Evolutionary conservation across 2,113 vertebrate species (phyloP).

Genomic region (Passer domesticus): DNA sequence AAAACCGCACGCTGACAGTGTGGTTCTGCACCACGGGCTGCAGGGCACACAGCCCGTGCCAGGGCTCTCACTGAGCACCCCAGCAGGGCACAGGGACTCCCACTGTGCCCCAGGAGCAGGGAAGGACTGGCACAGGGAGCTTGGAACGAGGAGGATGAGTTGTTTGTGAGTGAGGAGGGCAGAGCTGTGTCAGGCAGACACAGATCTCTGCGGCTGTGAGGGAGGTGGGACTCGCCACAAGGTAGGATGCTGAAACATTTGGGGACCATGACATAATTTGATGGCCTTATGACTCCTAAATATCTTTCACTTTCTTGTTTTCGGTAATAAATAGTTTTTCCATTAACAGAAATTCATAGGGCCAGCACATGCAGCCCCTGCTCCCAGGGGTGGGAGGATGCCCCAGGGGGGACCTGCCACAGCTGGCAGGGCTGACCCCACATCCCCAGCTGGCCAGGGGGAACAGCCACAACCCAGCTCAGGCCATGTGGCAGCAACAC

Average conservation of each 20-base stretch:
- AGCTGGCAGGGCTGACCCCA: neutral
- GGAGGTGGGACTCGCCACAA: neutral
- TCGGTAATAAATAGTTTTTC: neutral
- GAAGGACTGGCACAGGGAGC: neutral
- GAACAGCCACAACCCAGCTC: accelerated
- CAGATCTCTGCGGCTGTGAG: accelerated
- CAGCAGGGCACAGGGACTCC: neutral
- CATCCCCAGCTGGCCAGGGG: accelerated
- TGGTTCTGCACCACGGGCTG: neutral
- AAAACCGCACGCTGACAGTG: accelerated
- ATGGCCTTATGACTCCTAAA: neutral
- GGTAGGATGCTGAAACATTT: neutral
- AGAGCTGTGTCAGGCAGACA: neutral
- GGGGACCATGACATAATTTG: neutral
- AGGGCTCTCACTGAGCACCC: neutral
- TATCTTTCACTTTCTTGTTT: neutral
- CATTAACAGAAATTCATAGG: neutral
- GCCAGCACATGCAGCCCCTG: neutral
- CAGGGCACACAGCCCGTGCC: neutral
- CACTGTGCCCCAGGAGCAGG: neutral
- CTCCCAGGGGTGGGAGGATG: neutral
- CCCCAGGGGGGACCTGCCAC: accelerated
- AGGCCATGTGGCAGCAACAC: accelerated
- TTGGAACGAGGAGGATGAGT: neutral
- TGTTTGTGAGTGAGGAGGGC: neutral